Conservation (phyloP, 2,797 vertebrate genomes). For the Huso huso region DNA sequence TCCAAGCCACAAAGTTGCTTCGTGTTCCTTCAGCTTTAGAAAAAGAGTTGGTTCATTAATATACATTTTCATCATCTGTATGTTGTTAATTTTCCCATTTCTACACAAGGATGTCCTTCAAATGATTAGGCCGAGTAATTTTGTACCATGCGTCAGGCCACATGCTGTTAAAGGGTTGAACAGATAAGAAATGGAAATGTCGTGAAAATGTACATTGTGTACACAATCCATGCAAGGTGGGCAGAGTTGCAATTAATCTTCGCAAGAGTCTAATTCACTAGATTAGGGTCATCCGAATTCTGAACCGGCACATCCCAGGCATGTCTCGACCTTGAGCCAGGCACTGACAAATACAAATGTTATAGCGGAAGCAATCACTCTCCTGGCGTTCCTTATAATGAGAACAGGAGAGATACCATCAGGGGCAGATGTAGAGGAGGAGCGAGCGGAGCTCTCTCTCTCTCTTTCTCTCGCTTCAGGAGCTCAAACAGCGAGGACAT, state of each 20-base stretch:
- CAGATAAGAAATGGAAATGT: too few species aligned
- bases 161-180: too few species aligned
- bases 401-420: constrained; percentile 31
- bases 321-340: constrained; percentile 27
- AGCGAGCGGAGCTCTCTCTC: constrained; percentile 6
- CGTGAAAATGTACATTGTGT: too few species aligned
- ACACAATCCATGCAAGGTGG: too few species aligned
- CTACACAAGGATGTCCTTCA: too few species aligned
- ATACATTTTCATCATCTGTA: too few species aligned
- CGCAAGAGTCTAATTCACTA: constrained; percentile 8
- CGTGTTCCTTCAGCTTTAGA: too few species aligned
- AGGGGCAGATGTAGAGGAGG: constrained; percentile 15
- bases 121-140: too few species aligned
- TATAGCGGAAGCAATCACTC: constrained; percentile 25
- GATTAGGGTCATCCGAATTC: constrained; percentile 38
- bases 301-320: constrained; percentile 28
- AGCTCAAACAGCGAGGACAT: constrained; percentile 9
- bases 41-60: too few species aligned
- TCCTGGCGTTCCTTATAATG: constrained; percentile 37
- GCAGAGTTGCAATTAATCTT: constrained; percentile 2
- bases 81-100: too few species aligned
- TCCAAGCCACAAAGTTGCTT: too few species aligned
- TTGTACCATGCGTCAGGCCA: too few species aligned
- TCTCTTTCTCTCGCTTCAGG: constrained; percentile 9
- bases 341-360: constrained; percentile 31